A percentile compares a stretch with the other conserved stretches of the same genome.
These are phyloP conservation scores for Lepisosteus osseus DNA, from an alignment of 2,113 vertebrate species.

Conservation along the genomic window DNA sequence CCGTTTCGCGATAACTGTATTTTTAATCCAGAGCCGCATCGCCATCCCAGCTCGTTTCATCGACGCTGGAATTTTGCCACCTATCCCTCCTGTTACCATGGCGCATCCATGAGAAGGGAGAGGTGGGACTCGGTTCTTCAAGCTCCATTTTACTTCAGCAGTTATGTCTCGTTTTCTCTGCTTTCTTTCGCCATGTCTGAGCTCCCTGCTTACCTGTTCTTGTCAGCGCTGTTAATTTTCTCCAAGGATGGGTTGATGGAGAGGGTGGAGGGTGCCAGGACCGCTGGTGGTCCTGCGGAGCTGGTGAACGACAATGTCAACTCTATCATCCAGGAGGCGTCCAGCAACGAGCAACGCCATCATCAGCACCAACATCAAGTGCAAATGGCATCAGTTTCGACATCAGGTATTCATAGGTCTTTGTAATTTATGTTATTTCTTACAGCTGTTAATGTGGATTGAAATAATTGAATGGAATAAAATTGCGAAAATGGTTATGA, in stretches of 20 bases:
- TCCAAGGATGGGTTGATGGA: constrained; percentile 26
- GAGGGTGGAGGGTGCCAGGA: constrained; percentile 7
- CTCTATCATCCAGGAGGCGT: neutral
- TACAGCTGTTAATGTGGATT: too few species aligned
- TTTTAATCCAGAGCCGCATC: constrained; percentile 6
- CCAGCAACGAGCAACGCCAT: constrained; percentile 1
- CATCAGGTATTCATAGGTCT: constrained; percentile 11
- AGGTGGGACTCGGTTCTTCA: constrained; percentile 6
- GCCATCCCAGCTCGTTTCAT: neutral
- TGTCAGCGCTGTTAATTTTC: constrained; percentile 26
- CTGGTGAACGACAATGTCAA: neutral
- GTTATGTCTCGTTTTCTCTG: constrained; percentile 30
- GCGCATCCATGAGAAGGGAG: constrained; percentile 19
- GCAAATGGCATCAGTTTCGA: constrained; percentile 4
- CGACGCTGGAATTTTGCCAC: neutral
- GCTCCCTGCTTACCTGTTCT: constrained; percentile 17
- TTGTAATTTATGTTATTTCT: too few species aligned
- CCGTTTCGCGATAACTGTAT: neutral
- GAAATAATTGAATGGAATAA: too few species aligned
- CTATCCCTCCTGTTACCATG: constrained; percentile 8
- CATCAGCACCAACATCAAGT: neutral
- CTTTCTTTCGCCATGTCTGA: constrained; percentile 31
- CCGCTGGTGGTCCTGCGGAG: neutral
- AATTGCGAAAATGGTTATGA: too few species aligned
- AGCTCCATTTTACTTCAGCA: constrained; percentile 13